Percentiles rank a stretch among this genome's conserved stretches.
These are phyloP conservation scores for Tiliacea aurago DNA, from an alignment of 2,888 invertebrate genomes.

Conservation along the genomic window DNA sequence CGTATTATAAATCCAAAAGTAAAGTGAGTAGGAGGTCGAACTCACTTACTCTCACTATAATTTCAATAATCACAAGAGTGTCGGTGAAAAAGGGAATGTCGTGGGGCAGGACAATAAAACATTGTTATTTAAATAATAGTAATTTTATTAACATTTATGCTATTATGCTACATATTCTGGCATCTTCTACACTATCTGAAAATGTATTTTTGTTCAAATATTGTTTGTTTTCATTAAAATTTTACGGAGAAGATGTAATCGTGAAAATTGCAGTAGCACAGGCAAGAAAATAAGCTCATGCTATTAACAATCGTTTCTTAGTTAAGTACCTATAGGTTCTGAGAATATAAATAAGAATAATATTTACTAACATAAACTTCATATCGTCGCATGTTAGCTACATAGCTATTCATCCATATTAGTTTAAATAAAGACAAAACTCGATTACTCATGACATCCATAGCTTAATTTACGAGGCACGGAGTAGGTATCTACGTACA, in stretches of 20 bases:
- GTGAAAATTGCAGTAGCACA: constrained; percentile 11
- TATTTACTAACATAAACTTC: constrained; percentile 42
- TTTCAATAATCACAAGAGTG: not conserved
- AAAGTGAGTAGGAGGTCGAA: too few relatives aligned
- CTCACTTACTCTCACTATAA: too few relatives aligned
- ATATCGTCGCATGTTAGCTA: constrained; percentile 14
- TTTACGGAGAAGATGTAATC: not conserved
- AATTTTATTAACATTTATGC: constrained; percentile 65
- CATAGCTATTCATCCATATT: constrained; percentile 30
- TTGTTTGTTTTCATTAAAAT: constrained; percentile 7
- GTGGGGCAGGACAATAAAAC: not conserved
- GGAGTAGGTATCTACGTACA: constrained; percentile 57
- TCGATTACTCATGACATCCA: constrained; percentile 43
- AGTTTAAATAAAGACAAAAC: constrained; percentile 37
- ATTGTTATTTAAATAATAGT: constrained; percentile 36
- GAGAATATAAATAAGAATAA: constrained; percentile 56
- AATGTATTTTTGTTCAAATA: constrained; percentile 10
- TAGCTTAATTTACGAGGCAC: constrained; percentile 67
- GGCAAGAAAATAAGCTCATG: constrained; percentile 2
- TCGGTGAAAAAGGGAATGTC: not conserved
- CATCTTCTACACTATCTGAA: constrained; percentile 50
- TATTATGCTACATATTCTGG: constrained; percentile 49
- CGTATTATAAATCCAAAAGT: not conserved
- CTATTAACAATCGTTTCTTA: constrained; percentile 7
- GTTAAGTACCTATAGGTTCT: constrained; percentile 1